A percentile compares a stretch with the other conserved stretches of the same genome.
Conservation (phyloP, 2,113 vertebrate species). For the Gnathonemus echidnorhynchus region DNA sequence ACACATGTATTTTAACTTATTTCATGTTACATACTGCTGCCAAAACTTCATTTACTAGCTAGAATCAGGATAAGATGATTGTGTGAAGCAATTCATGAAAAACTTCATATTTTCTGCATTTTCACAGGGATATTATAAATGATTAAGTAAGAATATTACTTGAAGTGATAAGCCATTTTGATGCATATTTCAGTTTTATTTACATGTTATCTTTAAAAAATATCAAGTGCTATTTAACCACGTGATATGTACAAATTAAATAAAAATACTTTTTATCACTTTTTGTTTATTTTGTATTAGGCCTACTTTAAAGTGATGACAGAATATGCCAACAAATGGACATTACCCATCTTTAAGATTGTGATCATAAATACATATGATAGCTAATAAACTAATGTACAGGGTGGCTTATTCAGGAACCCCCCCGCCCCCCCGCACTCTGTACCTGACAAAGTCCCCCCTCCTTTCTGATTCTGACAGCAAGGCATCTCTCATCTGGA, state of each 20-base stretch:
- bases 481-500: conserved; percentile 39
- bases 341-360: neutral
- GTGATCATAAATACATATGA: neutral
- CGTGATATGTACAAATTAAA: neutral
- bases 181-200: too few relatives aligned
- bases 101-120: neutral
- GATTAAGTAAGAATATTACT: too few relatives aligned
- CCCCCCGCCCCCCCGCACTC: neutral
- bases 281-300: neutral
- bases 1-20: neutral
- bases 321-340: too few relatives aligned
- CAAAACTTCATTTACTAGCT: neutral
- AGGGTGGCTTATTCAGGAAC: neutral
- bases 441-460: neutral
- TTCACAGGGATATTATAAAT: neutral
- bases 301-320: neutral
- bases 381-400: neutral
- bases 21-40: neutral
- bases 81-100: neutral
- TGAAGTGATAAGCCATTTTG: too few relatives aligned
- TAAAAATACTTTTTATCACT: neutral
- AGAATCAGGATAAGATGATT: neutral
- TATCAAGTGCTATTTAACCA: too few relatives aligned
- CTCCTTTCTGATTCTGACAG: neutral
- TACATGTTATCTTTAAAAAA: too few relatives aligned